Conservation (phyloP, 2,888 invertebrate species). For the Caenorhabditis zanzibari region DNA sequence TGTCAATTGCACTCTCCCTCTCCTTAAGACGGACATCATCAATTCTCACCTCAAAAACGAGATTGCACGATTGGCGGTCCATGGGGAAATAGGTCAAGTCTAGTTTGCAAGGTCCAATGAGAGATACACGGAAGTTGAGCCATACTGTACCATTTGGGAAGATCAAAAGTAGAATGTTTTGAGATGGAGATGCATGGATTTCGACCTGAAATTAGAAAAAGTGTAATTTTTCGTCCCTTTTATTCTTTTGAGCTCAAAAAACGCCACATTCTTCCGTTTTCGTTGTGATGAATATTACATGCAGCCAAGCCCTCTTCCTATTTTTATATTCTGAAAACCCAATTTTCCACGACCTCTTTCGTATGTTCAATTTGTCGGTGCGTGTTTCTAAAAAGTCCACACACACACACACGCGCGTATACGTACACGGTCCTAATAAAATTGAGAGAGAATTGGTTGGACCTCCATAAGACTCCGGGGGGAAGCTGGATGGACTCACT, state of each 20-base stretch:
- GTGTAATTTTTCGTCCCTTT: neutral
- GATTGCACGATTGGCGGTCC: constrained; percentile 83
- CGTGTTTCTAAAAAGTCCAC: constrained; percentile 48
- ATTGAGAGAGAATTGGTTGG: constrained; percentile 42
- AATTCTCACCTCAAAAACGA: constrained; percentile 81
- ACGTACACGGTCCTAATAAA: constrained; percentile 53
- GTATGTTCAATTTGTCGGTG: constrained; percentile 45
- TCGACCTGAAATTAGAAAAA: constrained; percentile 72
- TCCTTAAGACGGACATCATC: neutral
- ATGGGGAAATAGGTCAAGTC: constrained; percentile 82
- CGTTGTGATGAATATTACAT: constrained; percentile 21
- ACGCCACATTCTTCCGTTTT: neutral
- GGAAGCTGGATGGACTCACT: constrained; percentile 70
- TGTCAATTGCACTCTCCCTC: constrained; percentile 51
- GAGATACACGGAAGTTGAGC: constrained; percentile 80
- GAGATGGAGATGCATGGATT: constrained; percentile 82
- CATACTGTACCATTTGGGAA: constrained; percentile 83
- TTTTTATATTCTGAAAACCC: constrained; percentile 23
- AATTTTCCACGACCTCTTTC: constrained; percentile 25
- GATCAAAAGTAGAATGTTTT: constrained; percentile 82
- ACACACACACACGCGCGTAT: constrained; percentile 1
- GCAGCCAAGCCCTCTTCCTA: neutral
- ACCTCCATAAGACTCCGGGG: no score
- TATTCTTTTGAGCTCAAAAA: neutral
- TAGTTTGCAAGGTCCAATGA: constrained; percentile 82